phyloP scores from a whole-genome alignment of 2,888 invertebrate genomes.

The Euspilapteryx auroguttella region DNA sequence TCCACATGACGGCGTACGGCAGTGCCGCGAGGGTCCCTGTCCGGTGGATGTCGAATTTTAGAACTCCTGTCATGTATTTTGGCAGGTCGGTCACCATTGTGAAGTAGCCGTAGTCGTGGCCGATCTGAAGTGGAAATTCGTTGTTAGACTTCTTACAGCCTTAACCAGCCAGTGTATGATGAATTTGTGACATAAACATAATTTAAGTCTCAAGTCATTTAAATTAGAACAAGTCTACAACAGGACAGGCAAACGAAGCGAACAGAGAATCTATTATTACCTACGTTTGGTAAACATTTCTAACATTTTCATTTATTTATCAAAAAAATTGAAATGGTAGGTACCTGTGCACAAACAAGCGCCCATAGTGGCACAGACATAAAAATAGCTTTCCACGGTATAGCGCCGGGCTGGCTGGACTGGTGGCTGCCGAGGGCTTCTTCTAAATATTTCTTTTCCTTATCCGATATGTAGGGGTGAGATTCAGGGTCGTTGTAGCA shows the following conservation, averaged over 20 bases:
- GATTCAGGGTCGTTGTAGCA: constrained; percentile 70
- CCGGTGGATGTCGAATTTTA: constrained; percentile 66
- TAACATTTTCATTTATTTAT: no score
- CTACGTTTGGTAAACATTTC: no score
- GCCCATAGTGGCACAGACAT: constrained; percentile 74
- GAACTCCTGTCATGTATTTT: constrained; percentile 68
- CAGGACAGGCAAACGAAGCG: no score
- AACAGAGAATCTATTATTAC: no score
- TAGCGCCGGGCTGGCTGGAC: constrained; percentile 57
- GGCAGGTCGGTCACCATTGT: constrained; percentile 73
- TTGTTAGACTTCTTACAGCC: no score
- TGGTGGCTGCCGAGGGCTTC: constrained; percentile 64
- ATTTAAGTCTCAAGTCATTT: no score
- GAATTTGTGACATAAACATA: no score
- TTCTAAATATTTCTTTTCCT: constrained; percentile 68
- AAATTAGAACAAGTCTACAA: no score
- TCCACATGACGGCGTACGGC: constrained; percentile 70
- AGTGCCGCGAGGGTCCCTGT: constrained; percentile 67
- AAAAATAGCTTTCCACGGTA: constrained; percentile 73
- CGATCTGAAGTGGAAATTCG: constrained; percentile 31
- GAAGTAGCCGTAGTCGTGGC: constrained; percentile 73
- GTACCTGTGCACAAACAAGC: constrained; percentile 70
- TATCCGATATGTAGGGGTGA: constrained; percentile 74
- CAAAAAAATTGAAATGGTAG: background rate
- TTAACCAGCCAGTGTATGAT: no score